phyloP scores from a whole-genome alignment of 2,888 invertebrate genomes.

The Dasypolia templi region DNA sequence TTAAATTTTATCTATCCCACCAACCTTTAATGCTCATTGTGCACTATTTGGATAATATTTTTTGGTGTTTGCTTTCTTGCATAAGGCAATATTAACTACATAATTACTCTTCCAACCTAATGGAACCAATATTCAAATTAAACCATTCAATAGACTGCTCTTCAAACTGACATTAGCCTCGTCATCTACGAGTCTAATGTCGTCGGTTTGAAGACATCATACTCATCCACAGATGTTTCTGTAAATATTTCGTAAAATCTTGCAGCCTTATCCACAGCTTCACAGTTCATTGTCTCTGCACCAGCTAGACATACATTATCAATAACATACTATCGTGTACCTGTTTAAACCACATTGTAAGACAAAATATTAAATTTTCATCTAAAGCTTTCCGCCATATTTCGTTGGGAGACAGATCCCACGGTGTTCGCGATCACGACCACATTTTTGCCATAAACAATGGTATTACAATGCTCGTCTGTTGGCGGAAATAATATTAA shows the following conservation, averaged over 20 bases:
- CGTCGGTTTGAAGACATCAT: too few species aligned
- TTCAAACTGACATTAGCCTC: neutral
- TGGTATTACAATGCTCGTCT: conserved; percentile 51
- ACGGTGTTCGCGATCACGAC: conserved; percentile 81
- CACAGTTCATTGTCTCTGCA: neutral
- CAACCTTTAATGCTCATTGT: neutral
- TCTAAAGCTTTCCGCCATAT: conserved; percentile 73
- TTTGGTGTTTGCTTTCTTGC: neutral
- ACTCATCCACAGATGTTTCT: neutral
- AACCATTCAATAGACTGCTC: neutral
- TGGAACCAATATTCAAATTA: neutral
- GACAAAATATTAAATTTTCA: conserved; percentile 80
- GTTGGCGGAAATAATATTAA: conserved; percentile 61
- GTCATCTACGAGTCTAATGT: too few species aligned
- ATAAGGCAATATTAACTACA: neutral
- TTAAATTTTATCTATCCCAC: too few species aligned
- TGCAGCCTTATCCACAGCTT: conserved; percentile 23
- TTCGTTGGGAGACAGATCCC: conserved; percentile 75
- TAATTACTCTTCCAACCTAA: neutral
- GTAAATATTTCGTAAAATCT: neutral
- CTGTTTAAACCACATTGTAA: conserved; percentile 66
- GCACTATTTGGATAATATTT: neutral
- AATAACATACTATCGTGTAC: conserved; percentile 63
- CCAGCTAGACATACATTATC: conserved; percentile 56
- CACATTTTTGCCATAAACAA: conserved; percentile 72